Conservation (phyloP, 2,113 vertebrate genomes). For the Phoenicopterus ruber region DNA sequence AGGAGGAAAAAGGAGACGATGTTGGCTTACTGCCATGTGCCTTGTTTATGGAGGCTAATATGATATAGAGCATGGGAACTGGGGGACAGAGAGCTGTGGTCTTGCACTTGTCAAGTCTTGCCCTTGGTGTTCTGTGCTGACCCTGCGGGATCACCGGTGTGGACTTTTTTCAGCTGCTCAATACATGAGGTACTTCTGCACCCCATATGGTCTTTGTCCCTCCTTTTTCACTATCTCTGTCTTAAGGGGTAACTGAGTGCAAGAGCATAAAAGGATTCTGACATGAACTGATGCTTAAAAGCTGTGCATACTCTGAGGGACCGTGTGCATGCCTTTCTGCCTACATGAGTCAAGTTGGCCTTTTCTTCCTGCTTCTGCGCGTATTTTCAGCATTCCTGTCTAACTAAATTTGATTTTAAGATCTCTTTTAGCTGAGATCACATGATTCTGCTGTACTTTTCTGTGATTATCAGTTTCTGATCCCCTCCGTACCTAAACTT, state of each 20-base stretch:
- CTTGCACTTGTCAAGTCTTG: background rate
- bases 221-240: background rate
- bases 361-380: background rate
- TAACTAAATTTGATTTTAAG: background rate
- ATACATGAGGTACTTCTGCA: background rate
- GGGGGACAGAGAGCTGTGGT: background rate
- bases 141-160: background rate
- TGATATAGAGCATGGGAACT: background rate
- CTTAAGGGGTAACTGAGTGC: background rate
- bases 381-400: background rate
- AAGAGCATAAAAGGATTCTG: background rate
- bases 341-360: background rate
- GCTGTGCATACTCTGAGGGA: background rate
- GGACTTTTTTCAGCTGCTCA: background rate
- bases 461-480: background rate
- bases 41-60: background rate
- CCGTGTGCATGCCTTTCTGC: background rate
- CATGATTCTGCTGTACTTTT: background rate
- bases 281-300: background rate
- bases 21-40: background rate
- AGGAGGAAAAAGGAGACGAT: background rate
- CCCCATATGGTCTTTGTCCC: rapidly evolving
- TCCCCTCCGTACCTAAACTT: background rate
- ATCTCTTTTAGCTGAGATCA: background rate
- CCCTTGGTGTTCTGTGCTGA: background rate